Evolutionary conservation across 2,113 vertebrate species (phyloP), one percentile per base, ranked within the genome.

Genomic region (Apteryx owenii): DNA sequence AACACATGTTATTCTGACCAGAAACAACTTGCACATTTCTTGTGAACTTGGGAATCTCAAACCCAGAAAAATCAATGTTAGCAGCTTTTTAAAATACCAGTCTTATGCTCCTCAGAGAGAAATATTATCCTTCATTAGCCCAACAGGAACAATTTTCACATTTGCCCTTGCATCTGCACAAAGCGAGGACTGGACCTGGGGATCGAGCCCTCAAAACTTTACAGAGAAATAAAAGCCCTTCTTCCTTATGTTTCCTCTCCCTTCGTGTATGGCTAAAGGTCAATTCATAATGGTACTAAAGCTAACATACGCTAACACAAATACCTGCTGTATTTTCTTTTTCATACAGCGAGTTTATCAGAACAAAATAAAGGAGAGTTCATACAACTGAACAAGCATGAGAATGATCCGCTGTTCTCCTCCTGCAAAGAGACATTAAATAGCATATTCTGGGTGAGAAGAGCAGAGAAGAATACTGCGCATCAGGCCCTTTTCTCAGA

Each of bases 11-110:
- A 66, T 66, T 78, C 88, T 38, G 82, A 90, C 79, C 53, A 66
- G 53, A 93, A 97, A 88, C 71, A 85, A 66, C 69, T 46, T 28
- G 58, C 23, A 44, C 58, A 36, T 85, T 94, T 94, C 79, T 94
- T 91, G 58, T 60, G 66, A 81, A 65, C 44, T 28, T 88, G 53
- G 89, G 62, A 91, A 33, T 76, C 51, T 75, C 56, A 64, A 69
- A 81, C 13, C 16, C 71, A 64, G 76, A 88, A 90, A 75, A 23
- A 54, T 1, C 10, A 42, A 53, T 18, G 31, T 53, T 62, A 73
- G 26, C 12, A 77, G 56, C n/a, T 77, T 90, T 93, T 86, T 19
- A 40, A 77, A 95, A 72, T 16, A 65, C 18, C n/a, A 54, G 33
- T 13, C 17, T 69, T 28, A 61, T 1, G 3, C 20, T 81, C 25